A percentile compares a stretch with the other conserved stretches of the same genome.
Evolutionary conservation across 2,797 vertebrate genomes (phyloP).

Genomic region (Chaetodon trifasciatus): DNA sequence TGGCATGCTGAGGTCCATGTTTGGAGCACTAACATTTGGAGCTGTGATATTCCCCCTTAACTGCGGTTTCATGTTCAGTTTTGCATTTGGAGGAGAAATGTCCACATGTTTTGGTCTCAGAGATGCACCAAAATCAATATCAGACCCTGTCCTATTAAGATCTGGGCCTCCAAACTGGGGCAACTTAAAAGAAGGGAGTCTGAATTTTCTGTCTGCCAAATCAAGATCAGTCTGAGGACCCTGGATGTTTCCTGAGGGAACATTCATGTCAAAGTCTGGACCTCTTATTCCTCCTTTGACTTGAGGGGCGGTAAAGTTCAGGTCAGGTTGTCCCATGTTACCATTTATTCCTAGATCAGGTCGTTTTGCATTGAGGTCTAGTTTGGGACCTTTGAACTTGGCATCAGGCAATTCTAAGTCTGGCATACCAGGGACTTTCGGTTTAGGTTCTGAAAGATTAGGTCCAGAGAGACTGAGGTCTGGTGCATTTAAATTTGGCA

Average conservation of each 20-base stretch:
- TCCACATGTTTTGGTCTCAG: constrained; percentile 36
- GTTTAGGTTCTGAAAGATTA: constrained; percentile 58
- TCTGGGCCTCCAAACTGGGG: constrained; percentile 55
- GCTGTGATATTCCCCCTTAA: constrained; percentile 45
- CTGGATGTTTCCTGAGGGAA: constrained; percentile 49
- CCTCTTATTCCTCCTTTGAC: constrained; percentile 46
- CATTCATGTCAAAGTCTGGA: constrained; percentile 46
- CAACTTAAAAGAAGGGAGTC: constrained; percentile 48
- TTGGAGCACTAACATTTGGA: constrained; percentile 49
- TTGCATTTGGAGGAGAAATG: constrained; percentile 60
- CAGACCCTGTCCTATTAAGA: constrained; percentile 23
- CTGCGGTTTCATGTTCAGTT: constrained; percentile 60
- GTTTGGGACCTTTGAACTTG: constrained; percentile 49
- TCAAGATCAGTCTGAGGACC: constrained; percentile 48
- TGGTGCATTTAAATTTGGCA: constrained; percentile 63
- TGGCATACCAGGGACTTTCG: constrained; percentile 43
- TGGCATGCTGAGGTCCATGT: constrained; percentile 45
- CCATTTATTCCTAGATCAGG: constrained; percentile 55
- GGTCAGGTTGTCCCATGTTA: constrained; percentile 43
- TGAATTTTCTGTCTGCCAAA: constrained; percentile 44
- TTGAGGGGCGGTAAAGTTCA: constrained; percentile 47
- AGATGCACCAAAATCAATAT: constrained; percentile 66
- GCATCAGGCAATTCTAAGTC: constrained; percentile 50
- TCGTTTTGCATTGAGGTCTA: constrained; percentile 50
- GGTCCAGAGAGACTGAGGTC: constrained; percentile 58